Evolutionary conservation across 2,797 vertebrate genomes (phyloP), one percentile per base, ranked within the genome.

Genomic region (Chrosomus eos): DNA sequence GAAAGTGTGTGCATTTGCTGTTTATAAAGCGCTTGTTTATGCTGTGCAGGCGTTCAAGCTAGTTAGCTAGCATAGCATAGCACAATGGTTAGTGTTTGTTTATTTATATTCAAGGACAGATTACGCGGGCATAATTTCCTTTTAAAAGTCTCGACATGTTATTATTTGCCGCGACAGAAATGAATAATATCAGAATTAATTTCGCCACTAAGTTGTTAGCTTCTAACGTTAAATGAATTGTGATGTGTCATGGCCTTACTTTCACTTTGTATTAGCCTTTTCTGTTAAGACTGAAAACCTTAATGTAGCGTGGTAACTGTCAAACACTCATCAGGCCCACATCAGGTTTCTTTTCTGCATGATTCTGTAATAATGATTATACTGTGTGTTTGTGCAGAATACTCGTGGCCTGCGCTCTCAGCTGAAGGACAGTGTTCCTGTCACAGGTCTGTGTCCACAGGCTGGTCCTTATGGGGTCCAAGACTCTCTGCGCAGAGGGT

Each of bases 401-500:
- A 92, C 95, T 86, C 95, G 97, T 93, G 97, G 96, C 62, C 86
- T 96, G 86, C 90, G 95, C 88, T 96, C 96, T 64, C 95, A 98
- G 89, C 91, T 98, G 80, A 98, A 97, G 89, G 97, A 97, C 93
- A 97, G 94, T 48, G 94, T 99, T 72, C 95, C 97, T 5, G 91
- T 99, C 86, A 87, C 94, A 19, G 97, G 97, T 0, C 94, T 97
- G 45, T 95, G 95, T 90, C 93, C 96, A 21, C 92, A 95, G 84
- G 90, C 92, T 45, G 97, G 95, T 70, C 87, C 95, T 0, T 98
- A 96, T 83, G 98, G 97, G 67, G 93, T 96, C 43, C 95, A 96
- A 83, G 97, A 98, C 92, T 93, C 97, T 72, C 93, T 99, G 45
- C 95, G 96, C 2, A 94, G 94, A 90, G 98, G 98, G 98, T 99